Evolutionary conservation across 1,140 invertebrate species (phyloP).

Genomic region (Wasmannia auropunctata): DNA sequence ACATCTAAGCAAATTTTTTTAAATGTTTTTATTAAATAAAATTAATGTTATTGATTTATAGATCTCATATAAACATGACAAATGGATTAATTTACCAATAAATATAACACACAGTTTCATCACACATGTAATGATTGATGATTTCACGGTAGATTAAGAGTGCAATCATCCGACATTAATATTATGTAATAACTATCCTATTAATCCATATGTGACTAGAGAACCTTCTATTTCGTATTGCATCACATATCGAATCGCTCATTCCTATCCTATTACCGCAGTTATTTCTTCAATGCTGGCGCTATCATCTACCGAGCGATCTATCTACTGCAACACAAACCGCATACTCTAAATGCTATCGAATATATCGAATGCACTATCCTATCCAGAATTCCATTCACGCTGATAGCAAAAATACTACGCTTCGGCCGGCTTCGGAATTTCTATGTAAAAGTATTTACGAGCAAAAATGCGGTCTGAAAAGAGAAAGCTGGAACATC

Average conservation of each 20-base stretch:
- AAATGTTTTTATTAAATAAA: too few relatives aligned
- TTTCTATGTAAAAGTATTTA: conserved; percentile 18
- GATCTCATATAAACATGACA: not conserved
- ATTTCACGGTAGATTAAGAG: not conserved
- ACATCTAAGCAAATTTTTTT: not conserved
- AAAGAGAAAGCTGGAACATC: not conserved
- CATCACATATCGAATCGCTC: not conserved
- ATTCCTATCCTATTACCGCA: conserved; percentile 13
- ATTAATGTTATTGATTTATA: not conserved
- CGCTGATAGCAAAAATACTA: conserved; percentile 8
- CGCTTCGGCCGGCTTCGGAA: conserved; percentile 1
- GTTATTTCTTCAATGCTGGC: conserved; percentile 26
- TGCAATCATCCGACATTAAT: not conserved
- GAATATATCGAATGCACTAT: conserved; percentile 22
- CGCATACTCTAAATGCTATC: conserved; percentile 33
- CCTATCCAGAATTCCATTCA: not conserved
- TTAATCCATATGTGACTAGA: not conserved
- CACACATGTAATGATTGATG: too few relatives aligned
- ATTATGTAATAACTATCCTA: not conserved
- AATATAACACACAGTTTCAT: not conserved
- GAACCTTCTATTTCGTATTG: not conserved
- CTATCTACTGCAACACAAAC: conserved; percentile 4
- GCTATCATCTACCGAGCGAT: not conserved
- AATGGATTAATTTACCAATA: not conserved
- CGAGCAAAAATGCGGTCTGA: not conserved